Evolutionary conservation across 2,113 vertebrate genomes (phyloP), one percentile per base, ranked within the genome.

Genomic region (Carassius gibelio): DNA sequence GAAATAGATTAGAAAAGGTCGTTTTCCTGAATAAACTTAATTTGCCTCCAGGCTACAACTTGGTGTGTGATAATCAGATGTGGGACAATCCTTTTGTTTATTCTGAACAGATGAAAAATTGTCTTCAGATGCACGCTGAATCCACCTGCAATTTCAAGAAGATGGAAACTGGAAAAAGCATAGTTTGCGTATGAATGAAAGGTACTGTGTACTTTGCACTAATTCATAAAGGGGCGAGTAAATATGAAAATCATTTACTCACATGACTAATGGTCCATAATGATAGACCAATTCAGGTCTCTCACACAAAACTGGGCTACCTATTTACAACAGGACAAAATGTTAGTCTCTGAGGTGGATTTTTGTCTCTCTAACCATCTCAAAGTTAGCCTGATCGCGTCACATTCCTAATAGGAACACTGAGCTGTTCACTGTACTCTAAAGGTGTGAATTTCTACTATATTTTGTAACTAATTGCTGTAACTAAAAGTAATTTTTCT

Each of bases 371-470:
- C 21, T 75, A 13, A 7, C 42, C 14, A 5, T 50, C 42, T 61
- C 59, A n/a, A 3, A 62, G 23, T 8, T 23, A 50, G 45, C 45
- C 72, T 30, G 48, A 76, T 55, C 23, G 8, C 23, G 14, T 26
- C n/a, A 55, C 76, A 80, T 75, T 9, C 38, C 81, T 85, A 85
- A 76, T 76, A 76, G 52, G 77, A 21, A 76, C 19, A 57, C 52
- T 64, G 45, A 69, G 76, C 14, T 71, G 52, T 84, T 45, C 42
- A 30, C n/a, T 59, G 57, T 19, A 59, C 7, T 21, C 57, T 42
- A 59, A 8, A 59, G 7, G 55, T 21, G 19, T 59, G 17, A 21
- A 59, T 59, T n/a, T 59, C 7, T 10, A 59, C 19, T 59, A 2
- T 30, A 26, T 64, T 64, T 64, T 64, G 11, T 1, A 26, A 30